Percentiles rank a stretch among this genome's conserved stretches.
Conservation (phyloP, 2,888 invertebrate species). For the Luperina testacea region DNA sequence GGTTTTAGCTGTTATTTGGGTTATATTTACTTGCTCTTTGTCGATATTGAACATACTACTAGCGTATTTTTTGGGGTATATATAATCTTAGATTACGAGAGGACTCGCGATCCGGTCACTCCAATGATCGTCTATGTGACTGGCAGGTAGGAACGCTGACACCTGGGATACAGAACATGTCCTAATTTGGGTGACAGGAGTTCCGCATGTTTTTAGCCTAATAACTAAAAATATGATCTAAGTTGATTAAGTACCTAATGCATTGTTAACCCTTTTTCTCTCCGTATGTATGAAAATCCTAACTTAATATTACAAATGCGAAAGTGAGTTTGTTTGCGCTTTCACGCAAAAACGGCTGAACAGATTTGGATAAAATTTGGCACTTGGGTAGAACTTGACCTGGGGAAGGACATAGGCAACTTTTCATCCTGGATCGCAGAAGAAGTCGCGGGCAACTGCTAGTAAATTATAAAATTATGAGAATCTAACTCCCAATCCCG, state of each 20-base stretch:
- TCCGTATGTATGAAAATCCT: not conserved
- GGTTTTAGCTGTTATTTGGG: not conserved
- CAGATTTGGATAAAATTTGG: too few species aligned
- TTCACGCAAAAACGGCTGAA: too few species aligned
- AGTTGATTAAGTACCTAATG: not conserved
- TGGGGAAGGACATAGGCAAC: too few species aligned
- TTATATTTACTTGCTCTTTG: not conserved
- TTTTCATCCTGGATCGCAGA: too few species aligned
- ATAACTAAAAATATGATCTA: not conserved
- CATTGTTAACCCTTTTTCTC: not conserved
- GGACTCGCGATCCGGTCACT: not conserved
- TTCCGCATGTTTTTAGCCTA: not conserved
- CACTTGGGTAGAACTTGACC: too few species aligned
- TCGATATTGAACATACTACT: not conserved
- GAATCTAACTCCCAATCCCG: not conserved
- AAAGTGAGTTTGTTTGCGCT: not conserved
- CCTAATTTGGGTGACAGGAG: not conserved
- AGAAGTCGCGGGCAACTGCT: too few species aligned
- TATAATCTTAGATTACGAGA: not conserved
- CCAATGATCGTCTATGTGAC: not conserved
- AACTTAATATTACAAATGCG: not conserved
- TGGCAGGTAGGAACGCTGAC: not conserved
- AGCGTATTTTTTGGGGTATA: not conserved
- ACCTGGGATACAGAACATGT: not conserved
- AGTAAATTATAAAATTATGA: too few species aligned